phyloP scores from a whole-genome alignment of 2,888 invertebrate genomes.

The Ptychoptera contaminata region DNA sequence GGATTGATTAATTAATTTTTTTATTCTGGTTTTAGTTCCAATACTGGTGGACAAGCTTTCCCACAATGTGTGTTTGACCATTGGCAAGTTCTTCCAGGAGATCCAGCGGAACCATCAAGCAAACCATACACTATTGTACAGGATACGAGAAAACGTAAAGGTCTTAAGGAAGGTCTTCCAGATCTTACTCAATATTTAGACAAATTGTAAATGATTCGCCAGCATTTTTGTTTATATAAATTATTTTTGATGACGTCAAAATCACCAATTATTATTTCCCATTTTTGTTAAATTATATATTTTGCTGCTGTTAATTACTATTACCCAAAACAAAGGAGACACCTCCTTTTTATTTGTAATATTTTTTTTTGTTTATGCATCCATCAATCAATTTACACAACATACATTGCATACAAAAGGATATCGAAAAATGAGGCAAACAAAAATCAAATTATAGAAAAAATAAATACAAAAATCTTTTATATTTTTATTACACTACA shows the following conservation, averaged over 20 bases:
- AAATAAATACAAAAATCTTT: no score
- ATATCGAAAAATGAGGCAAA: no score
- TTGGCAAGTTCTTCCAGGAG: slow-evolving; percentile 95
- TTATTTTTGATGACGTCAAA: background rate
- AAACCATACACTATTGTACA: slow-evolving; percentile 69
- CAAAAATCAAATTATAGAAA: no score
- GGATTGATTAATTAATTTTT: background rate
- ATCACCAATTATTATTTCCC: background rate
- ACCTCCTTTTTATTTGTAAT: no score
- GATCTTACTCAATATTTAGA: slow-evolving; percentile 91
- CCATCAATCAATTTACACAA: no score
- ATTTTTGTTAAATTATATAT: background rate
- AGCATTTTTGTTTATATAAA: background rate
- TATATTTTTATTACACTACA: no score
- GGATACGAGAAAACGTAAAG: slow-evolving; percentile 97
- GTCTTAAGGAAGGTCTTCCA: slow-evolving; percentile 95
- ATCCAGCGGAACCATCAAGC: slow-evolving; percentile 64
- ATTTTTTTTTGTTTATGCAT: no score
- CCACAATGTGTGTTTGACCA: slow-evolving; percentile 99
- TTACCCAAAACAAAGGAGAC: no score
- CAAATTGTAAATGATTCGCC: slow-evolving; percentile 68
- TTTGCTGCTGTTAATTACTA: no score
- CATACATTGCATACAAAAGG: no score
- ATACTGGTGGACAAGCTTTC: slow-evolving; percentile 99
- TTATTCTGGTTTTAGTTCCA: slow-evolving; percentile 36